Base-by-base conservation (phyloP, 2,888 invertebrate genomes). In the Macrophya alboannulata region DNA sequence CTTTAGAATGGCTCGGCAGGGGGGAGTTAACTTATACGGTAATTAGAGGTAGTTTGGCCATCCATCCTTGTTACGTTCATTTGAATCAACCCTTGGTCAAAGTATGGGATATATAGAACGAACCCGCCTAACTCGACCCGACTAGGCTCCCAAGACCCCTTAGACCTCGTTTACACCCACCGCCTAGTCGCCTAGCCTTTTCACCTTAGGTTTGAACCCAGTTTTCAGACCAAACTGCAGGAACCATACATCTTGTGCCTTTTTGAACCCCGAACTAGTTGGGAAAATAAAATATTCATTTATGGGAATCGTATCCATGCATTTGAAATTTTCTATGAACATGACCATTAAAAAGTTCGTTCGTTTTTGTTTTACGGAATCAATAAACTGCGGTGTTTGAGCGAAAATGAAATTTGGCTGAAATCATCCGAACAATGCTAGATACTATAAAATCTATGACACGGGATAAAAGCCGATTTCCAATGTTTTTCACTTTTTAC, bases 41-140 rank as follows among this genome's bases (percentile, higher is more conserved):
- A 79, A 85, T 85, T 85, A 85, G 85, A 45, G 65, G 37, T 77
- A 65, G 68, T 85, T 65, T 77, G 76, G 48, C 85, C 48, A 85
- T 85, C 85, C 77, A 79, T 79, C 77, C 85, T 85, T 77, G 85
- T 85, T 85, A 85, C 51, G 77, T 76, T 85, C 76, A 79, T 85
- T 85, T 85, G 85, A 85, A 85, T 85, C 65, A 51, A 85, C 72
- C 84, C 84, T 81, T 81, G 81, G 81, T 81, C 81, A 81, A 40
- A 81, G 81, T 62, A 62, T 62, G 25, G 59, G 81, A 51, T 77
- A 72, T 4, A 77, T 31, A 51, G 37, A 77, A 77, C 51, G 81
- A 62, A 62, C 81, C 59, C 59, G 43, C 40, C 81, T 62, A 62
- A 62, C 81, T 40, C 43, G 43, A 81, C 81, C 81, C 79, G 25